Percentiles rank a stretch among this genome's conserved stretches.
phyloP scores from a whole-genome alignment of 2,113 vertebrate genomes.

The Kryptolebias marmoratus region DNA sequence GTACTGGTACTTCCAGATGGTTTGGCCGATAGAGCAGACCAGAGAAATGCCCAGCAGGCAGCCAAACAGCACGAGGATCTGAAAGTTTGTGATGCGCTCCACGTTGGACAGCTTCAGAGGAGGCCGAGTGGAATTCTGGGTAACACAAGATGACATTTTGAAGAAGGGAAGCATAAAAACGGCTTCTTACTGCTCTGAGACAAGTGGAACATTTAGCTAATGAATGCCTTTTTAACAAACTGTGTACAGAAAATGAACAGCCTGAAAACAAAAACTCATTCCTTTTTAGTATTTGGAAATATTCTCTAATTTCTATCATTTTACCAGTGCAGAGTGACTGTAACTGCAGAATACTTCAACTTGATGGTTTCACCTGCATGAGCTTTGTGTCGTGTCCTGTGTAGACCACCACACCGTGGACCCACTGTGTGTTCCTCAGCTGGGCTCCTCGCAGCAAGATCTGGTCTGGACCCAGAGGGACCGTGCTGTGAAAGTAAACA shows the following conservation, averaged over 20 bases:
- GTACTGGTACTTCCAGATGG: constrained; percentile 93
- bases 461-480: constrained; percentile 94
- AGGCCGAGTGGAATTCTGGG: constrained; percentile 95
- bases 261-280: background rate
- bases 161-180: background rate
- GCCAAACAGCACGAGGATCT: constrained; percentile 96
- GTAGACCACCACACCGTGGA: constrained; percentile 97
- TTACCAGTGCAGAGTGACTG: background rate
- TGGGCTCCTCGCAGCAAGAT: constrained; percentile 96
- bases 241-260: background rate
- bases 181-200: background rate
- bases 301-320: background rate
- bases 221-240: background rate
- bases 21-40: constrained; percentile 94
- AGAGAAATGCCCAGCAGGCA: constrained; percentile 97
- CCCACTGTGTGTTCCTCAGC: constrained; percentile 97
- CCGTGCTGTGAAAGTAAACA: constrained; percentile 81
- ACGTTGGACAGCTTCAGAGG: constrained; percentile 98
- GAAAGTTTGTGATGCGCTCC: constrained; percentile 97
- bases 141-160: constrained; percentile 40
- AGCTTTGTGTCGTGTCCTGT: constrained; percentile 99
- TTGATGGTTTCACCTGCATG: constrained; percentile 88
- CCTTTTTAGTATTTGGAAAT: too few species aligned
- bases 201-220: background rate
- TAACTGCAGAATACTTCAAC: background rate